These are phyloP conservation scores for Parazoanthus darwini DNA, from an alignment of 92 coral and sea anemone genomes.

Conservation along the genomic window DNA sequence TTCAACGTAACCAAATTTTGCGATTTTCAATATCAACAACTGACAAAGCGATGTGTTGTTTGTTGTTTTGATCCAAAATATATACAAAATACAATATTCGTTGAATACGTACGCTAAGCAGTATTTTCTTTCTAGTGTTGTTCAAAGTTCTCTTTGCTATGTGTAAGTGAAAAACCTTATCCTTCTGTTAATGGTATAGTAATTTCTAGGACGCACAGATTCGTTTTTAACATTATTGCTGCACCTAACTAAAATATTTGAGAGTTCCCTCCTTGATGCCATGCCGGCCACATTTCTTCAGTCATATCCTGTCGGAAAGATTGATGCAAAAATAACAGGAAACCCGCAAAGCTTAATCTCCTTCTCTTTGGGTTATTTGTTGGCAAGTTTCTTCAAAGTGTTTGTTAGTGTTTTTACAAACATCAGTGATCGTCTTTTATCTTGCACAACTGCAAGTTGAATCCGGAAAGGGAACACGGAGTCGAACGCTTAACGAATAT, in stretches of 20 bases:
- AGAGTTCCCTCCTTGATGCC: neutral
- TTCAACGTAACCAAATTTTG: too few relatives aligned
- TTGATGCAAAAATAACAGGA: neutral
- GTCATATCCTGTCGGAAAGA: neutral
- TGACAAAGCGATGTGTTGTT: neutral
- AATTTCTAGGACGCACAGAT: neutral
- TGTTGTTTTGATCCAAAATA: neutral
- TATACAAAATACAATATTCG: neutral
- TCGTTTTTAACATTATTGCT: neutral
- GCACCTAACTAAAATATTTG: neutral
- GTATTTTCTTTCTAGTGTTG: neutral
- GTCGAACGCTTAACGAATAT: neutral
- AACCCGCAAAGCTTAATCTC: neutral
- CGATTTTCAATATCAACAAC: too few relatives aligned
- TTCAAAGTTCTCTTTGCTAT: too few relatives aligned
- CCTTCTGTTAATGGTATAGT: too few relatives aligned
- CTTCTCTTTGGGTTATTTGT: neutral
- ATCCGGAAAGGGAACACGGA: neutral
- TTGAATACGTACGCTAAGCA: neutral
- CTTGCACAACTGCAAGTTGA: neutral
- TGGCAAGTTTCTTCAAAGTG: neutral
- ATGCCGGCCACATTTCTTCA: neutral
- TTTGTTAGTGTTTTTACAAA: too few relatives aligned
- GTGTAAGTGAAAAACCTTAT: neutral
- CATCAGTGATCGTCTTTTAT: neutral